These are phyloP conservation scores for Sialis lutaria DNA, from an alignment of 2,888 invertebrate genomes.

Conservation along the genomic window DNA sequence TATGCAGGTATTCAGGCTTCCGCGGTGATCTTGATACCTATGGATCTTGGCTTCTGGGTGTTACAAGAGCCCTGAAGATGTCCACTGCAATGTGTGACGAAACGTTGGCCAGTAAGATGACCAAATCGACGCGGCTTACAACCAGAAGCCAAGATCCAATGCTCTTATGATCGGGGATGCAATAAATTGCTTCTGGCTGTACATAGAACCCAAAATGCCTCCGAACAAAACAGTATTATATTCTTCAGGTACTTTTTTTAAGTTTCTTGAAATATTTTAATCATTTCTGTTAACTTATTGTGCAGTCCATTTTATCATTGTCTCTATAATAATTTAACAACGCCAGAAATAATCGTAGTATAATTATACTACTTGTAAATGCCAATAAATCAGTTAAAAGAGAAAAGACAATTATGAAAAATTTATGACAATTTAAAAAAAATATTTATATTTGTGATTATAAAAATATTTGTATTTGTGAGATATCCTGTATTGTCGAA, in stretches of 20 bases:
- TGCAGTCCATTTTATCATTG: constrained; percentile 56
- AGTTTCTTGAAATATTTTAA: constrained; percentile 52
- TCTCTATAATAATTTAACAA: constrained; percentile 74
- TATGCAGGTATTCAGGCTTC: no score
- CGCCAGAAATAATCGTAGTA: constrained; percentile 84
- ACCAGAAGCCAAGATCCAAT: no score
- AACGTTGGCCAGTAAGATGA: no score
- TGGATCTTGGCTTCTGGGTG: no score
- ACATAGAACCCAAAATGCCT: constrained; percentile 89
- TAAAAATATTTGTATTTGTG: no score
- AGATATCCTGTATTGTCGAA: no score
- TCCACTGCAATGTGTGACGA: no score
- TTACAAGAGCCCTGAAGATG: no score
- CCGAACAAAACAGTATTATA: constrained; percentile 85
- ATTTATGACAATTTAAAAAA: no score
- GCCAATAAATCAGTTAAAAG: constrained; percentile 83
- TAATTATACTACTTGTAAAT: constrained; percentile 99
- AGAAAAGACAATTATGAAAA: constrained; percentile 67
- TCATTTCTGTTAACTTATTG: constrained; percentile 41
- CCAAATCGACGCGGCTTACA: no score
- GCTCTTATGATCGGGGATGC: constrained; percentile 89
- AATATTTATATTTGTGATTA: no score
- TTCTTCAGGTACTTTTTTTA: constrained; percentile 76
- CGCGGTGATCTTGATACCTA: no score
- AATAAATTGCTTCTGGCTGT: constrained; percentile 87